Percentiles rank a stretch among this genome's conserved stretches.
phyloP scores from a whole-genome alignment of 1,140 invertebrate genomes.

The Globodera ellingtonae region DNA sequence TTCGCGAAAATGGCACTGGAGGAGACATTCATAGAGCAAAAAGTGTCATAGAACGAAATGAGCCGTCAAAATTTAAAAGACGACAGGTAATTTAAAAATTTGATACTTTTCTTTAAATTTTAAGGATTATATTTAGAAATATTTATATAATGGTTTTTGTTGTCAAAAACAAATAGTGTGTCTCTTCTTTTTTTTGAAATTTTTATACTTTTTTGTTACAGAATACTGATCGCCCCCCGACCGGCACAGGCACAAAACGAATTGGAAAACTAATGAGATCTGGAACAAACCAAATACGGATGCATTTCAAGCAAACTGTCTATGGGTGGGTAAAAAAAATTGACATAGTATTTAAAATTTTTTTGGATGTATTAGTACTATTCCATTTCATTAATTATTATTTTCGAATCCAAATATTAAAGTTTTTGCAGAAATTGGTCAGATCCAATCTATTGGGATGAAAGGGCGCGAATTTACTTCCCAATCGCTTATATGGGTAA shows the following conservation, averaged over 20 bases:
- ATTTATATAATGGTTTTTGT: neutral
- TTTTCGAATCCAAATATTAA: too few species aligned
- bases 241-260: neutral
- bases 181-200: neutral
- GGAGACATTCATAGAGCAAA: neutral
- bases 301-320: neutral
- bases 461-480: conserved; percentile 34
- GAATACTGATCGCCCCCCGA: neutral
- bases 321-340: conserved; percentile 1
- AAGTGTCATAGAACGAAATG: neutral
- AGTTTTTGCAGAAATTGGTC: conserved; percentile 40
- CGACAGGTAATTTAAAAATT: too few species aligned
- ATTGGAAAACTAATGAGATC: neutral
- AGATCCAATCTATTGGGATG: conserved; percentile 52
- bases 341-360: neutral
- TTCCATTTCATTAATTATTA: too few species aligned
- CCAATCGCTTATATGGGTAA: conserved; percentile 14
- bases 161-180: neutral
- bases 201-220: too few species aligned
- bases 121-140: neutral
- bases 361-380: too few species aligned
- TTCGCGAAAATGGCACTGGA: neutral
- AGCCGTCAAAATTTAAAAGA: neutral
- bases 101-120: too few species aligned
- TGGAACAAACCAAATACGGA: neutral